Conservation (phyloP, 2,888 invertebrate genomes). For the Blomia tropicalis region DNA sequence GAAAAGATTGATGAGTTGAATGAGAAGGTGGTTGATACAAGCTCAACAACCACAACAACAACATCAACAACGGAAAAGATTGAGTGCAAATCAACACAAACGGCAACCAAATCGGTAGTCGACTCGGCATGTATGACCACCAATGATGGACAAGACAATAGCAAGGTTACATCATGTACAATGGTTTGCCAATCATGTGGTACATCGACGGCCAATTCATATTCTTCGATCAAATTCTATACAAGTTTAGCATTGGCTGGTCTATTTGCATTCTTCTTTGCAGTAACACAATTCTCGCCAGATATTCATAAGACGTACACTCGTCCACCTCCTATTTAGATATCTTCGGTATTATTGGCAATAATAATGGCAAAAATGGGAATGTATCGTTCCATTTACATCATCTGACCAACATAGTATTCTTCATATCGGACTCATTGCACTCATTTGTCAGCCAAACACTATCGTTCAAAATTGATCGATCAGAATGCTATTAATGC, state of each 20-base stretch:
- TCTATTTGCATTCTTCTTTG: conserved; percentile 15
- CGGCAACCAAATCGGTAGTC: neutral
- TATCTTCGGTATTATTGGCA: neutral
- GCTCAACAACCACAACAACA: neutral
- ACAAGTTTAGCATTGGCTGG: conserved; percentile 18
- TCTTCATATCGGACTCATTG: no score
- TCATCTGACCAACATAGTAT: no score
- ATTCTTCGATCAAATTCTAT: conserved; percentile 20
- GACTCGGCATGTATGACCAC: neutral
- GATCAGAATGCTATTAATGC: no score
- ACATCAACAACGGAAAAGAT: conserved; percentile 1
- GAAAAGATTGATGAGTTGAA: conserved; percentile 11
- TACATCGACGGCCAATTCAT: conserved; percentile 5
- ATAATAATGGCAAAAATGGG: no score
- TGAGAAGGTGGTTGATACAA: neutral
- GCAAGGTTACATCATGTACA: neutral
- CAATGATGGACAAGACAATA: neutral
- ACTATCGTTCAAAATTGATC: no score
- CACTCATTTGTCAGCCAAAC: no score
- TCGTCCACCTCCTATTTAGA: conserved; percentile 22
- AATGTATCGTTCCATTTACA: no score
- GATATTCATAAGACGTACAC: conserved; percentile 24
- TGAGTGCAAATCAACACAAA: conserved; percentile 11
- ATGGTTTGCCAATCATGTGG: neutral
- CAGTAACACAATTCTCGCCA: conserved; percentile 22